phyloP scores from a whole-genome alignment of 2,113 vertebrate species.

The Bostrychus sinensis region DNA sequence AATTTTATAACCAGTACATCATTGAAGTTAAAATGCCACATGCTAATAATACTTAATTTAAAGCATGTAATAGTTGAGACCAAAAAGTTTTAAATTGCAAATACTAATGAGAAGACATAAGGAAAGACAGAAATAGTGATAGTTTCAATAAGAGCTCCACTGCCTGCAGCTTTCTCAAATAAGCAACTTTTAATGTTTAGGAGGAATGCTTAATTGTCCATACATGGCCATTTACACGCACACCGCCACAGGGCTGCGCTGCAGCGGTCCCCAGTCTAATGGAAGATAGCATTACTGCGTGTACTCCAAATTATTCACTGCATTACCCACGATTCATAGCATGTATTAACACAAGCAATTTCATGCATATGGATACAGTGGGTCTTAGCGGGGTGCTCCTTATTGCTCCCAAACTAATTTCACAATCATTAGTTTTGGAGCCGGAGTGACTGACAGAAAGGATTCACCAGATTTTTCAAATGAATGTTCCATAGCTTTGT shows the following conservation, averaged over 20 bases:
- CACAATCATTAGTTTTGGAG: constrained; percentile 98
- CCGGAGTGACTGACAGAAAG: constrained; percentile 65
- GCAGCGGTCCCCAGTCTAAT: constrained; percentile 85
- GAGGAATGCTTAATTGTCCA: constrained; percentile 86
- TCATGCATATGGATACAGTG: constrained; percentile 99
- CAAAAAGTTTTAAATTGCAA: constrained; percentile 48
- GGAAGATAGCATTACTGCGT: constrained; percentile 92
- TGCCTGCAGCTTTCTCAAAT: constrained; percentile 80
- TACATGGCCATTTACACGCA: constrained; percentile 90
- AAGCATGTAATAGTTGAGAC: constrained; percentile 31
- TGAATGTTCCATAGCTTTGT: constrained; percentile 51
- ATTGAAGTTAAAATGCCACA: too few relatives aligned
- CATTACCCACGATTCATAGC: constrained; percentile 94
- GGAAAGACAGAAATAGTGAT: constrained; percentile 53
- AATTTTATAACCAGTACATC: too few relatives aligned
- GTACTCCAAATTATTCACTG: constrained; percentile 94
- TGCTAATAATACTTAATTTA: constrained; percentile 1
- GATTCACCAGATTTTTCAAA: constrained; percentile 62
- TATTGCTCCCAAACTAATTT: constrained; percentile 99
- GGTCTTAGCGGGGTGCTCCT: constrained; percentile 92
- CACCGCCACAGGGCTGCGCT: constrained; percentile 88
- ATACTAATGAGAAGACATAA: constrained; percentile 57
- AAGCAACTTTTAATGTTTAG: constrained; percentile 86
- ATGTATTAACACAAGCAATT: constrained; percentile 98
- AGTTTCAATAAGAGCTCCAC: constrained; percentile 65